A percentile compares a stretch with the other conserved stretches of the same genome.
These are phyloP conservation scores for Patella pellucida DNA, from an alignment of 2,888 invertebrate species.

Conservation along the genomic window DNA sequence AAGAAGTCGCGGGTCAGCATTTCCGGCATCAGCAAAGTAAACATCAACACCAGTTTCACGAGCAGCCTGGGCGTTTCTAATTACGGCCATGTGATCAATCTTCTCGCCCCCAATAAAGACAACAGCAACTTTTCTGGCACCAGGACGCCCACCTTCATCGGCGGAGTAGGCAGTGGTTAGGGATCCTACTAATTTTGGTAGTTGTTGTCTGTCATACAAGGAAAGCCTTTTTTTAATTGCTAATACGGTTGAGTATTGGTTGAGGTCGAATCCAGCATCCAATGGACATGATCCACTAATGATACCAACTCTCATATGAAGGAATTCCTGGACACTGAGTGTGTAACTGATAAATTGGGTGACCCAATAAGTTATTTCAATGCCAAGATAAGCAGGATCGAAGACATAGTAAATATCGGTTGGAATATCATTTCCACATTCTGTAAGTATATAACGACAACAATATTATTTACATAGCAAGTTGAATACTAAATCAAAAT, in stretches of 20 bases:
- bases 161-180: constrained; percentile 14
- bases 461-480: neutral
- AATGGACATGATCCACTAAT: constrained; percentile 28
- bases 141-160: constrained; percentile 19
- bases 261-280: constrained; percentile 29
- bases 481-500: too few relatives aligned
- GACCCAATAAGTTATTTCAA: constrained; percentile 31
- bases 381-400: constrained; percentile 31
- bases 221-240: constrained; percentile 15
- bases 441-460: neutral
- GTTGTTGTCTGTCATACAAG: constrained; percentile 17
- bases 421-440: constrained; percentile 24
- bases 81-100: neutral
- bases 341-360: constrained; percentile 33
- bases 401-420: constrained; percentile 35
- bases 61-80: neutral
- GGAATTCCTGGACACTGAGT: constrained; percentile 22
- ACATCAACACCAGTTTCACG: neutral
- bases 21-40: neutral
- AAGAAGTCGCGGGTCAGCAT: neutral
- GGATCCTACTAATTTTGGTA: constrained; percentile 14
- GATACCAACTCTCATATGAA: constrained; percentile 8
- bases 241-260: constrained; percentile 13
- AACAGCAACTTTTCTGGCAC: constrained; percentile 22
- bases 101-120: constrained; percentile 22